phyloP scores from a whole-genome alignment of 2,888 invertebrate species.

The Perizoma affinitatum region DNA sequence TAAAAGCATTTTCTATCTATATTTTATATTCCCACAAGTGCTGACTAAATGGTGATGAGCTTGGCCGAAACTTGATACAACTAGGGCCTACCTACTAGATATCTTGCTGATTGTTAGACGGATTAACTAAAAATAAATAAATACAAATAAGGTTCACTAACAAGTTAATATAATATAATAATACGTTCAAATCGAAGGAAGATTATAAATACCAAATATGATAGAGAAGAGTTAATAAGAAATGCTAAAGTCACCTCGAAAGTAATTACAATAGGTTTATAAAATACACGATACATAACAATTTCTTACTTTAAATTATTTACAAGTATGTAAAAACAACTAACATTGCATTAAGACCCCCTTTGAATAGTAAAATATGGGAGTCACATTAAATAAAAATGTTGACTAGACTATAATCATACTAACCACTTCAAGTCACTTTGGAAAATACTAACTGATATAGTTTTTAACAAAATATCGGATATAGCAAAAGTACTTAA shows the following conservation, averaged over 20 bases:
- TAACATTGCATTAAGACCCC: constrained; percentile 21
- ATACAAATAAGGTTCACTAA: constrained; percentile 30
- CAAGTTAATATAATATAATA: constrained; percentile 29
- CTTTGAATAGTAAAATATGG: constrained; percentile 9
- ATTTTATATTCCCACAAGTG: not conserved
- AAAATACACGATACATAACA: constrained; percentile 39
- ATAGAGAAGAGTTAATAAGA: constrained; percentile 24
- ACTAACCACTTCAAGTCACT: constrained; percentile 16
- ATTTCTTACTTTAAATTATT: constrained; percentile 39
- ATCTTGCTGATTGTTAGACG: not conserved
- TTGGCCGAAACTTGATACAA: no score
- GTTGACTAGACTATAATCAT: constrained; percentile 34
- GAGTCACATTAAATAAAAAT: constrained; percentile 20
- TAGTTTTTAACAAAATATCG: constrained; percentile 6
- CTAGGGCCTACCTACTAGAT: not conserved
- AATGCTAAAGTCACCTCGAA: constrained; percentile 35
- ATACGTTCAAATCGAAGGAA: constrained; percentile 36
- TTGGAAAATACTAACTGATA: constrained; percentile 2
- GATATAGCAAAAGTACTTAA: constrained; percentile 25
- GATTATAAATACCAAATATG: constrained; percentile 31
- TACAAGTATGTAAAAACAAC: constrained; percentile 34
- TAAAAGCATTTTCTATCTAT: no score
- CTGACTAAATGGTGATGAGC: no score
- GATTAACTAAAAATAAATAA: no score
- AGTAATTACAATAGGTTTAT: constrained; percentile 28